A percentile compares a stretch with the other conserved stretches of the same genome.
Evolutionary conservation across 1,140 invertebrate species (phyloP).

Genomic region (Drosophila burlai): DNA sequence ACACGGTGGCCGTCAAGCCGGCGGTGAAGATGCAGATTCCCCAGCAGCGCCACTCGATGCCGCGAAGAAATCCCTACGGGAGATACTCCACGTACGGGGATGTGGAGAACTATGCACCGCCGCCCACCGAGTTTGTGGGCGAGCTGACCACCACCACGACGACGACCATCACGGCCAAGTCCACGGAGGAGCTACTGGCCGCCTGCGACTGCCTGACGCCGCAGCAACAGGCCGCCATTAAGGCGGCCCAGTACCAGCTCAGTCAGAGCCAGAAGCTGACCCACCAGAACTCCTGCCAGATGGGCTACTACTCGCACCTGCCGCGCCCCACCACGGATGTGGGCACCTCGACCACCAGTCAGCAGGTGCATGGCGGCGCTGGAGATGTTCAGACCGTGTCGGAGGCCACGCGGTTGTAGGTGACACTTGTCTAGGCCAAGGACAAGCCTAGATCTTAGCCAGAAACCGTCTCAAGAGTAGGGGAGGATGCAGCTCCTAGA

Average conservation of each 20-base stretch:
- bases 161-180: conserved; percentile 88
- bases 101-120: conserved; percentile 83
- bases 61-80: conserved; percentile 86
- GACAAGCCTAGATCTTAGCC: background rate
- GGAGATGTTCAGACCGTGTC: conserved; percentile 76
- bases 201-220: conserved; percentile 77
- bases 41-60: conserved; percentile 86
- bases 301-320: conserved; percentile 83
- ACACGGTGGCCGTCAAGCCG: conserved; percentile 87
- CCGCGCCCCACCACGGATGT: conserved; percentile 76
- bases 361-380: conserved; percentile 41
- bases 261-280: conserved; percentile 73
- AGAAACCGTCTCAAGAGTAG: conserved; percentile 22
- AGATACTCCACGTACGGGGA: conserved; percentile 85
- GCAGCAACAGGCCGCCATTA: conserved; percentile 72
- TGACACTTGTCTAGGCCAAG: conserved; percentile 38
- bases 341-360: conserved; percentile 68
- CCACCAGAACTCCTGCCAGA: conserved; percentile 82
- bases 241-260: conserved; percentile 77
- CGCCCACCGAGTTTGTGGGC: conserved; percentile 85
- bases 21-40: conserved; percentile 85
- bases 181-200: conserved; percentile 91
- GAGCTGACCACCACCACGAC: conserved; percentile 86
- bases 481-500: conserved; percentile 14
- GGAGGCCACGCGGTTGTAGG: conserved; percentile 80